A percentile compares a stretch with the other conserved stretches of the same genome.
phyloP scores from a whole-genome alignment of 2,113 vertebrate species.

The Myotis brandtii region DNA sequence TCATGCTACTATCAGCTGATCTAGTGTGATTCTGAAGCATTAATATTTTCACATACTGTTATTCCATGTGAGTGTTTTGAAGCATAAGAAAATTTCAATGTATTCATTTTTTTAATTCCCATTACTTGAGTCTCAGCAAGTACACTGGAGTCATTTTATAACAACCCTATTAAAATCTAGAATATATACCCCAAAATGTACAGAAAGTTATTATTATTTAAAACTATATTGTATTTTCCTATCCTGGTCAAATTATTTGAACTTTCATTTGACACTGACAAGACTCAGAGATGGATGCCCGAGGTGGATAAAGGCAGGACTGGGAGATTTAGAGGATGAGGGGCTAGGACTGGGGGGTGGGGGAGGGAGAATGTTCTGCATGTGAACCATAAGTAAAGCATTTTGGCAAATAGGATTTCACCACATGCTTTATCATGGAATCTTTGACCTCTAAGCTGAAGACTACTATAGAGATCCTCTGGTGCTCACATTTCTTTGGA shows the following conservation, averaged over 20 bases:
- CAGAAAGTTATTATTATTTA: neutral
- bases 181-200: neutral
- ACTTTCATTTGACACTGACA: neutral
- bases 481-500: neutral
- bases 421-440: neutral
- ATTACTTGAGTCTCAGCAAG: conserved; percentile 23
- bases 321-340: neutral
- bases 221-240: conserved; percentile 9
- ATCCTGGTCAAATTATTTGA: neutral
- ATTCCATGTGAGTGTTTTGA: neutral
- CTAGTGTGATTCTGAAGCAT: conserved; percentile 15
- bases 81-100: neutral
- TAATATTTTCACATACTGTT: conserved; percentile 33
- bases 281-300: neutral
- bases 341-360: neutral
- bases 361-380: neutral
- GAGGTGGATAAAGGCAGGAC: neutral
- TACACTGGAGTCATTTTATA: neutral
- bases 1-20: neutral
- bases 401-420: neutral
- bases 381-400: neutral
- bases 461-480: neutral
- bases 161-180: neutral
- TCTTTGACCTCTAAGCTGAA: neutral
- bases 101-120: neutral